Base-by-base conservation (phyloP, 2,113 vertebrate genomes). In the human (Homo sapiens) region DNA sequence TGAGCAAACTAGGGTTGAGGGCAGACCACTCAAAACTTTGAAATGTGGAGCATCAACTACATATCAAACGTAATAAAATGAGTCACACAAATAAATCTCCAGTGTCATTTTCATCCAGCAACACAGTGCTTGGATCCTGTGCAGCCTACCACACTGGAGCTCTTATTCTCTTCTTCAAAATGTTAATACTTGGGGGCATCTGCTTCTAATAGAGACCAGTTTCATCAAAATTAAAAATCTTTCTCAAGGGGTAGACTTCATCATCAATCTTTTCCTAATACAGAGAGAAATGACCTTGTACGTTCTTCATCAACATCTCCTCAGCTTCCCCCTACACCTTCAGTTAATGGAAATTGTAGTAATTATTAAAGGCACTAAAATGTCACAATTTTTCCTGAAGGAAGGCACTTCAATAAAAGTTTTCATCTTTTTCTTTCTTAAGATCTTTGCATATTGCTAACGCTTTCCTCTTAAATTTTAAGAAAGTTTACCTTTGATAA, bases 191-290 rank as follows among this genome's bases (percentile, higher is more conserved):
- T 9, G 38, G 81, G 45, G 68, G 4, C 23, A 90, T 38, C 59
- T 43, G 25, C 50, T 94, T 93, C 27, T 40, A 23, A 85, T n/a
- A 75, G 59, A 79, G 55, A 40, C 52, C 14, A n/a, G 8, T 64
- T 86, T 64, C 79, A 50, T 89, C 43, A 64, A 90, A 81, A 86
- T 92, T 70, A 91, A 95, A 94, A 52, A 23, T 61, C 12, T 88
- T 59, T 48, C 27, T 52, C 23, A n/a, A 38, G 64, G 4, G 38
- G 12, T 61, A 40, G 32, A 52, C 18, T 52, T 75, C 40, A 40
- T 45, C 40, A 66, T 45, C 66, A 23, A 32, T 30, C 45, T 79
- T 81, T 35, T 52, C 66, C 50, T 86, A 23, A 25, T 4, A 64
- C 7, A 30, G 50, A 88, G 27, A 70, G 23, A 73, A n/a, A 68